Percentiles rank a stretch among this genome's conserved stretches.
Conservation (phyloP, 2,888 invertebrate genomes). For the Spilosoma lubricipeda region DNA sequence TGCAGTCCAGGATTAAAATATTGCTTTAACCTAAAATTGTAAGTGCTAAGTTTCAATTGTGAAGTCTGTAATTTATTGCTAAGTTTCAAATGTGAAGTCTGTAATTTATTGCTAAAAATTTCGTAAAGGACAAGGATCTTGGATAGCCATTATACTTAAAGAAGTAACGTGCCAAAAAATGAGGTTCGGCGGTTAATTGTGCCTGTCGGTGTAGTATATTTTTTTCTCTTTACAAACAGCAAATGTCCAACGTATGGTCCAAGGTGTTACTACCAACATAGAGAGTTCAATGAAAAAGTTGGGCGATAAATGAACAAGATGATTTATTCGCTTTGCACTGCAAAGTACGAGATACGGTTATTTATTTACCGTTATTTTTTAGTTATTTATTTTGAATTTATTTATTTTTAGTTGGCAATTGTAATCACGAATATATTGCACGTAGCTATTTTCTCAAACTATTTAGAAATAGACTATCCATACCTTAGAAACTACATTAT, state of each 20-base stretch:
- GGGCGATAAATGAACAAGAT: conserved; percentile 46
- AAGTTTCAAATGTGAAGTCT: background rate
- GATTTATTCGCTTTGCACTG: conserved; percentile 39
- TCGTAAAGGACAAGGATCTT: background rate
- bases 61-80: no score
- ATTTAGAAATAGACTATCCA: conserved; percentile 25
- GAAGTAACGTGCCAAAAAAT: background rate
- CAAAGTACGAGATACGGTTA: conserved; percentile 58
- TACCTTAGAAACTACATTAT: conserved; percentile 22
- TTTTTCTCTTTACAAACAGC: conserved; percentile 39
- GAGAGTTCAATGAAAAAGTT: conserved; percentile 66
- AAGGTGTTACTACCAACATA: conserved; percentile 66
- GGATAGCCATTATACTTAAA: background rate
- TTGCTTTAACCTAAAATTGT: background rate
- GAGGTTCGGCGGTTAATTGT: background rate
- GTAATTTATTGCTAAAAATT: background rate
- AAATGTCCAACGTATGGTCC: conserved; percentile 67
- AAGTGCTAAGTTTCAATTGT: background rate
- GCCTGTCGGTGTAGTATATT: conserved; percentile 8
- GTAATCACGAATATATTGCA: conserved; percentile 1
- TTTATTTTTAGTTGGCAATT: conserved; percentile 3
- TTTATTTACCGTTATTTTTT: conserved; percentile 32
- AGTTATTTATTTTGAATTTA: conserved; percentile 2
- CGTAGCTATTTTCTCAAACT: conserved; percentile 7
- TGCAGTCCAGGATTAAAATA: background rate